phyloP scores from a whole-genome alignment of 2,888 invertebrate species.

The Petrolisthes manimaculis region DNA sequence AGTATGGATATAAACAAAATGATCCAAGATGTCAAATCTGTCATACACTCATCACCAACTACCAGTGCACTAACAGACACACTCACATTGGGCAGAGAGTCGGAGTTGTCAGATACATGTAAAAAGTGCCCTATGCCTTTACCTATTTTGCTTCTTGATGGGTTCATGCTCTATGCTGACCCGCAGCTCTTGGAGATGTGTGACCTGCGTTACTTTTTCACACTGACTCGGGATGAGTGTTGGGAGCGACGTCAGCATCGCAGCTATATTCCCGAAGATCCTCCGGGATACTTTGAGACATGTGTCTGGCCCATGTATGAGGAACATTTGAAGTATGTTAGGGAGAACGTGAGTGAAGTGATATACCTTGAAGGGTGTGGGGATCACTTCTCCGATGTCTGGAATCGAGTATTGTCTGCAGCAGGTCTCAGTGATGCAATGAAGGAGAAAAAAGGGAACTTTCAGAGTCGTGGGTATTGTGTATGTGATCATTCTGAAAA shows the following conservation, averaged over 20 bases:
- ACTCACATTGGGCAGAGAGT: neutral
- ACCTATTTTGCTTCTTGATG: constrained; percentile 78
- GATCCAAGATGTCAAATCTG: constrained; percentile 74
- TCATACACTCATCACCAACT: constrained; percentile 67
- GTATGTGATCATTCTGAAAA: too few species aligned
- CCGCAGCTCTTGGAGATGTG: constrained; percentile 78
- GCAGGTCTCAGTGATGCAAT: neutral
- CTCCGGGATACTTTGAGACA: constrained; percentile 87
- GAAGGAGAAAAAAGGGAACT: neutral
- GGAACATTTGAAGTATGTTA: constrained; percentile 67
- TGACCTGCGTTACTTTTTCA: constrained; percentile 81
- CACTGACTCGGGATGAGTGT: constrained; percentile 79
- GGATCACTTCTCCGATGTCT: neutral
- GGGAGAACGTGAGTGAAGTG: constrained; percentile 26
- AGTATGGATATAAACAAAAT: constrained; percentile 82
- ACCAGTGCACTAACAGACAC: constrained; percentile 22
- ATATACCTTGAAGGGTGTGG: constrained; percentile 27
- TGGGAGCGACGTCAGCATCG: constrained; percentile 75
- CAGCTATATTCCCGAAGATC: constrained; percentile 88
- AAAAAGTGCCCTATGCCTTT: constrained; percentile 50
- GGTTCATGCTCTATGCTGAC: constrained; percentile 82
- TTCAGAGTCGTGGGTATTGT: neutral
- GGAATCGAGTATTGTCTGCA: neutral
- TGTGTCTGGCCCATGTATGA: constrained; percentile 92
- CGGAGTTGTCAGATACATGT: too few species aligned